Evolutionary conservation across 2,888 invertebrate species (phyloP).

Genomic region (Lacanobia wlatinum): DNA sequence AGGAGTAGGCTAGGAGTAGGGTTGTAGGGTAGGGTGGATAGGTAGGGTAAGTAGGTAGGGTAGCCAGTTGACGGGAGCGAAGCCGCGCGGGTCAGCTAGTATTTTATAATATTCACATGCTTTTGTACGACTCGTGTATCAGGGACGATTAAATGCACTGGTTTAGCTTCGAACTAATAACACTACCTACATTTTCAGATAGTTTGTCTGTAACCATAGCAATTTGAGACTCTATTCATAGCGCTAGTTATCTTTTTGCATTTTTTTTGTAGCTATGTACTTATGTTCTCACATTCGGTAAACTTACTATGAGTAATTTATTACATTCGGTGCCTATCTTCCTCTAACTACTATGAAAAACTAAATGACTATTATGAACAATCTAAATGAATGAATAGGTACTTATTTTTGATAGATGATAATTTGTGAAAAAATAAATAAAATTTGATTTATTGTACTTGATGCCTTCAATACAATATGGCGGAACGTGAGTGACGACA

Average conservation of each 20-base stretch:
- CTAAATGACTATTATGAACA: too few relatives aligned
- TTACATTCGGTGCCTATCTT: background rate
- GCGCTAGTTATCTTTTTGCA: background rate
- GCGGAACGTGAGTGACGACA: too few relatives aligned
- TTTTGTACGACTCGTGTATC: slow-evolving; percentile 13
- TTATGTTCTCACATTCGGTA: background rate
- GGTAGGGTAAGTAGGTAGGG: too few relatives aligned
- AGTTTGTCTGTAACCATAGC: slow-evolving; percentile 2
- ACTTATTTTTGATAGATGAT: too few relatives aligned
- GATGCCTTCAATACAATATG: too few relatives aligned
- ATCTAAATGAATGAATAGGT: too few relatives aligned
- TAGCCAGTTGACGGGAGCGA: too few relatives aligned
- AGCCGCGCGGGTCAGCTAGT: background rate
- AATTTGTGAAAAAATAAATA: too few relatives aligned
- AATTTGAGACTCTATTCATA: background rate
- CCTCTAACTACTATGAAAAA: too few relatives aligned
- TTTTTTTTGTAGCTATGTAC: background rate
- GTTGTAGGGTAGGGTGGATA: too few relatives aligned
- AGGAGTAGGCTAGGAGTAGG: too few relatives aligned
- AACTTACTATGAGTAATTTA: background rate
- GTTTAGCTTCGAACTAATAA: background rate
- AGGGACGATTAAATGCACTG: background rate
- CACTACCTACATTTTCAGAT: slow-evolving; percentile 6
- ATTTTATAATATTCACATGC: slow-evolving; percentile 25
- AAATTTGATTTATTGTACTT: too few relatives aligned